These are phyloP conservation scores for Malacosoma neustria DNA, from an alignment of 2,888 invertebrate species.

Conservation along the genomic window DNA sequence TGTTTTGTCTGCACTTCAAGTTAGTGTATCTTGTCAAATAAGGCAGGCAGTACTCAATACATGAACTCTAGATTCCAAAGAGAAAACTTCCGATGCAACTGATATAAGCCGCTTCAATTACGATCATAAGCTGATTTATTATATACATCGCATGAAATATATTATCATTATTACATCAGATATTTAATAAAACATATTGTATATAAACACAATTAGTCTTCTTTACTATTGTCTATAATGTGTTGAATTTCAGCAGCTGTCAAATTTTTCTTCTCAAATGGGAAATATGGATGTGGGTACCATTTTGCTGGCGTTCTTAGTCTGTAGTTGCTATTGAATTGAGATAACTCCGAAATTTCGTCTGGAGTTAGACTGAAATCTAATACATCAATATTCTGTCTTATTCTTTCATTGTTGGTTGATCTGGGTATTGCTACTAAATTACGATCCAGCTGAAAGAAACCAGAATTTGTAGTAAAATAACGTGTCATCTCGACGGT, in stretches of 20 bases:
- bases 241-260: conserved; percentile 37
- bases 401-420: conserved; percentile 68
- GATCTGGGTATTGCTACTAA: conserved; percentile 77
- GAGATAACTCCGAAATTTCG: conserved; percentile 67
- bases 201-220: conserved; percentile 30
- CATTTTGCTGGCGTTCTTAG: conserved; percentile 52
- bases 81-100: no score
- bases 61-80: no score
- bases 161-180: no score
- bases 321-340: conserved; percentile 60
- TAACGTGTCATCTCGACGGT: no score
- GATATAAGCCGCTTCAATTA: no score
- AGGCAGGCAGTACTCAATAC: no score
- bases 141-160: no score
- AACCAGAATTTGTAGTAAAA: no score
- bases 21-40: no score
- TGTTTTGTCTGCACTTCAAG: no score
- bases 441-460: conserved; percentile 65
- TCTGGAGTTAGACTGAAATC: conserved; percentile 68
- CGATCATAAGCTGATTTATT: no score
- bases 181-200: not conserved
- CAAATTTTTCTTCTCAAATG: conserved; percentile 55
- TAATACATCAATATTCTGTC: conserved; percentile 72
- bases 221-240: conserved; percentile 44
- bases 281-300: conserved; percentile 54